Evolutionary conservation across 2,888 invertebrate genomes (phyloP), one percentile per base, ranked within the genome.

Genomic region (Dolichopus griseipennis): DNA sequence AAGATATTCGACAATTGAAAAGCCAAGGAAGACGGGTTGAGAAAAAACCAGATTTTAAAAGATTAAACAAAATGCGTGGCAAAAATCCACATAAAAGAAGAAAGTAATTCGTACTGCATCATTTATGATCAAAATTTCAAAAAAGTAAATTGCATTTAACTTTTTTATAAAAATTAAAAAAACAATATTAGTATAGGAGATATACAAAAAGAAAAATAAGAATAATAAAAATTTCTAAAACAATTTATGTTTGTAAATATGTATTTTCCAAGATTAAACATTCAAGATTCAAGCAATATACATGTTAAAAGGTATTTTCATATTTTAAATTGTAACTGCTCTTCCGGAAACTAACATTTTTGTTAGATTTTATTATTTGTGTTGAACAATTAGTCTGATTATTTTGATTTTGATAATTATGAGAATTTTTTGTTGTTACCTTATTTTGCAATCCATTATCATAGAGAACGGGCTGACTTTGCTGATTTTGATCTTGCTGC

Each of bases 401-500:
- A 1, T 34, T 34, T 64, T 64, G 64, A 10, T 8, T 34, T 18
- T 37, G 20, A 37, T n/a, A 20, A 8, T 7, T 34, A 33, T 64
- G 64, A 1, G 20, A 8, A 12, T 62, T 62, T 22, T 62, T 21
- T 10, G 7, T 21, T 1, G 20, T 7, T 22, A 21, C 22, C 3
- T 62, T 62, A 12, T 20, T 9, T 8, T 62, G 62, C 1, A 15
- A 61, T 1, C 9, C 7, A 12, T 12, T 21, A 10, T 22, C 22
- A 5, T 62, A 1, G 3, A 22, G 62, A 4, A 15, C 1, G 22
- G n/a, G 21, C 9, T 69, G 65, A n/a, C 71, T 62, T 22, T 71
- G 69, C 18, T 72, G 70, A 64, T 70, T 66, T 9, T 67, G 70
- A 43, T 71, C 69, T 33, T 72, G 70, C n/a, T 73, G 69, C 68